Conservation (phyloP, 1,140 invertebrate genomes). For the Neuroterus valhalla region DNA sequence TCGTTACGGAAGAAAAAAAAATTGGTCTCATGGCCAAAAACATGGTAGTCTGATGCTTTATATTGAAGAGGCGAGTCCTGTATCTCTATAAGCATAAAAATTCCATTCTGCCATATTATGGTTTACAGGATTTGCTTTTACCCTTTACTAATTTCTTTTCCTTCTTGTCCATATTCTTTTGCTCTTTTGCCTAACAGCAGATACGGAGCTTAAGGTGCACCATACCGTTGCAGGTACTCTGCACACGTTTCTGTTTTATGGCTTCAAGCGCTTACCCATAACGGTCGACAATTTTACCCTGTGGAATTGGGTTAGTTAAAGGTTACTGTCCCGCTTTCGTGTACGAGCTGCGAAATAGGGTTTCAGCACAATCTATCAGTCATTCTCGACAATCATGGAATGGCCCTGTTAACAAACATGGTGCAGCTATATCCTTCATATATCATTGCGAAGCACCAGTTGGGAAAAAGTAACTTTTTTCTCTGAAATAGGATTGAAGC, state of each 20-base stretch:
- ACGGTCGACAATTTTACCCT: slow-evolving; percentile 48
- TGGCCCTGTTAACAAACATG: background rate
- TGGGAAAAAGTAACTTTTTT: no score
- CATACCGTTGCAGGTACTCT: slow-evolving; percentile 37
- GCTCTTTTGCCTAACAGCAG: background rate
- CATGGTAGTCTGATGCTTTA: background rate
- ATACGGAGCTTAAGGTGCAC: background rate
- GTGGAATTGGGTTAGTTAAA: slow-evolving; percentile 58
- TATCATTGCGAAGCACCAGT: no score
- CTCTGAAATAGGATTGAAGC: no score
- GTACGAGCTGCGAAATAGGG: slow-evolving; percentile 38
- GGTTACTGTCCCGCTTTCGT: slow-evolving; percentile 59
- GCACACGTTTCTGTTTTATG: slow-evolving; percentile 48
- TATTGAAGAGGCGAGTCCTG: no score
- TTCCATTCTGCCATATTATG: background rate
- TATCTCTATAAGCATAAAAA: no score
- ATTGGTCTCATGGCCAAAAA: background rate
- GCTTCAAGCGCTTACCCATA: slow-evolving; percentile 53
- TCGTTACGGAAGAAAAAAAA: background rate
- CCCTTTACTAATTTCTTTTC: background rate
- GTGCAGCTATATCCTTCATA: background rate
- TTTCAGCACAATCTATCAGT: slow-evolving; percentile 44
- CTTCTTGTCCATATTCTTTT: background rate
- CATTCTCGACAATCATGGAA: slow-evolving; percentile 33
- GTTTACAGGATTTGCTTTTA: slow-evolving; percentile 3